Base-by-base conservation (phyloP, 1,140 invertebrate species). In the Colletes gigas region DNA sequence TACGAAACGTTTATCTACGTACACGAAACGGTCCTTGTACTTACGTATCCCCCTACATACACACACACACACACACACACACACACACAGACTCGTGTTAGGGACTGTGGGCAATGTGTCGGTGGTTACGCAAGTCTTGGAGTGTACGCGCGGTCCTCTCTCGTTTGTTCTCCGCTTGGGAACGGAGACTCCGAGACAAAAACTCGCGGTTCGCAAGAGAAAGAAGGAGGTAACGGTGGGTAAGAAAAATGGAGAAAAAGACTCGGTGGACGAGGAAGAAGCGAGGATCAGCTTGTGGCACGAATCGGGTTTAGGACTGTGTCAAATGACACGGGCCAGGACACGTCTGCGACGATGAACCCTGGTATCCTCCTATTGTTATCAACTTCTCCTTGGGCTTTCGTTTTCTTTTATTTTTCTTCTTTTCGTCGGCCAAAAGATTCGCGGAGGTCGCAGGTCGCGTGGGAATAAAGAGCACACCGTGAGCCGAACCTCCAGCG, bases 221-320 rank as follows among this genome's bases (percentile, higher is more conserved):
- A 69, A 74, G 76, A 74, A 54, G 21, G 39, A 65, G 62, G 52
- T 47, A 52, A 60, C 50, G 12, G 30, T 9, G 30, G 67, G 47
- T 21, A 17, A 55, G 52, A 62, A 60, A 19, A 72, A 54, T 55
- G 12, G 59, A 55, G 52, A 72, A 57, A 74, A 72, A 68, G 76
- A 84, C 55, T 62, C 63, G 70, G 62, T n/a, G 65, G 67, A 82
- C 30, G 78, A 89, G 59, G 80, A 81, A 83, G 86, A 75, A 30
- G 85, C 79, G 85, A 85, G 60, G 59, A 87, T 84, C 82, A 44
- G 83, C 80, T 68, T 79, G 85, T 90, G 90, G 85, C 89, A 89
- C 91, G 89, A 93, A 93, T 92, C 88, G 86, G 85, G 89, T 92
- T 92, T 92, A 92, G 89, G 89, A 91, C 91, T 92, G 91, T 91